Evolutionary conservation across 2,797 vertebrate genomes (phyloP), one percentile per base, ranked within the genome.

Genomic region (Sebastes steindachneri): DNA sequence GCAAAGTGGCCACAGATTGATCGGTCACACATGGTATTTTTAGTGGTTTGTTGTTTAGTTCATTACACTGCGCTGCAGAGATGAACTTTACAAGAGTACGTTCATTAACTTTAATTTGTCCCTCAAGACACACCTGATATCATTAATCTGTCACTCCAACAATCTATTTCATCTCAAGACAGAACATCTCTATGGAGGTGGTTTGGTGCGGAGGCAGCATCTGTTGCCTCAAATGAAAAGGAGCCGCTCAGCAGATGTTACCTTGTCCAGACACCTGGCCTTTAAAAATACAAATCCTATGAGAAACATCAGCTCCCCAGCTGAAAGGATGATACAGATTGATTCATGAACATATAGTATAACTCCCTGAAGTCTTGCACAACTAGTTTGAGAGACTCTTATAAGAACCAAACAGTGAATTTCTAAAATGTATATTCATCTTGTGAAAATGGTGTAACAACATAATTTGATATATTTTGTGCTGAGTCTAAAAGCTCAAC

Each of bases 1-100:
- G 76, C 85, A 88, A 90, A 90, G 84, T 89, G 86, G 87, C 83
- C 86, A 92, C 87, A 76, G 85, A 97, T 98, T 86, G 90, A 97
- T 96, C 77, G 59, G 81, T 87, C 86, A 88, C 80, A 87, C 28
- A 68, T 92, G 90, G 94, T 92, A 87, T 80, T 84, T 87, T 75
- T 89, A 87, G 87, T 84, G 89, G 63, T 79, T 80, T 70, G 74
- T 72, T 84, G 57, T 59, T 86, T 60, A 84, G 78, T 79, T 85
- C 77, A 73, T 85, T 75, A 73, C 62, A 55, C 25, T 66, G 28
- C 72, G 58, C 4, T 62, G 73, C 65, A 78, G 65, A 58, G 26
- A 79, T 79, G 15, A 69, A 51, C 19, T 33, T 33, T 23, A 75
- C n/a, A 85, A 65, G 26, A 72, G 26, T 55, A 53, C 1, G 10